Evolutionary conservation across 2,113 vertebrate species (phyloP), one percentile per base, ranked within the genome.

Genomic region (Elanoides forficatus): DNA sequence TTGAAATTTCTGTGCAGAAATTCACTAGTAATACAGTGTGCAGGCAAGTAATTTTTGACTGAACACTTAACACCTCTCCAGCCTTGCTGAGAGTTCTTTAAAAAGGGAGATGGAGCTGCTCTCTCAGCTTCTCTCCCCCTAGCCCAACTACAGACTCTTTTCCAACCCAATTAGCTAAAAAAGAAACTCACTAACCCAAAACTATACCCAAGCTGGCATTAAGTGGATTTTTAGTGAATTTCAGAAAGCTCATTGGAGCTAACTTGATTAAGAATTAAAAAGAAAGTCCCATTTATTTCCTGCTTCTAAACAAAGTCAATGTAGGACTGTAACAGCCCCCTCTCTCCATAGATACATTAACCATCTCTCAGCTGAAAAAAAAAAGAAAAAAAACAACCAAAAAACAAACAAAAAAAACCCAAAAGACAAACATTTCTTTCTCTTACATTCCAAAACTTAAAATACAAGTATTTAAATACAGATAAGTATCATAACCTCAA

Each of bases 211-310:
- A 66, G 62, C 26, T 85, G 43, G 65, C 70, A 68, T 52, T 63
- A 93, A 87, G 81, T 36, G 36, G 27, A 68, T 94, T 91, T 91
- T 85, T 89, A 91, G 52, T 30, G n/a, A 93, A 91, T 93, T 79
- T 94, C 17, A 66, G 72, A 81, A 81, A 74, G 56, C 43, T 80
- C 52, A 75, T 0, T 79, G 81, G 48, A 71, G 40, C 42, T 68
- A 81, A 67, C 65, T 89, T 3, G 6, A 55, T 84, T 75, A 81
- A 79, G 62, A 95, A 89, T 63, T 82, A 80, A 93, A 86, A 92
- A 42, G n/a, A 15, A 79, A 68, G 36, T 26, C 18, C 15, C 56
- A 34, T 72, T 81, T 74, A 63, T 43, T 86, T 87, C 66, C 56
- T 8, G 3, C 36, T 70, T 63, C 66, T 53, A 65, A 63, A 72